Percentiles rank a stretch among this genome's conserved stretches.
These are phyloP conservation scores for Ranitomeya imitator DNA, from an alignment of 2,113 vertebrate species.

Conservation along the genomic window DNA sequence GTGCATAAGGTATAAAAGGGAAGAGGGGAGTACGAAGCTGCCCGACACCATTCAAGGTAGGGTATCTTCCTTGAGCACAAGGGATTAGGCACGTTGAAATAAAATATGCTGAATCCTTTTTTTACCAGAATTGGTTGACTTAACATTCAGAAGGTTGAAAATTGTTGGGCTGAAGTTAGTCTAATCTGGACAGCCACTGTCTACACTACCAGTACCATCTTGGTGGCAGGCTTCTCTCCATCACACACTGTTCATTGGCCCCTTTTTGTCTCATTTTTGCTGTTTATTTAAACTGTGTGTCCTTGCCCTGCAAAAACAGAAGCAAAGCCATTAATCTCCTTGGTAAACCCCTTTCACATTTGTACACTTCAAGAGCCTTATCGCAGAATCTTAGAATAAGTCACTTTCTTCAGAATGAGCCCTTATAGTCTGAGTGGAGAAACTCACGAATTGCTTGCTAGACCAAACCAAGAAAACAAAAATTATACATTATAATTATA, in stretches of 20 bases:
- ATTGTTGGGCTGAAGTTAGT: too few species aligned
- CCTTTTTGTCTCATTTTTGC: background rate
- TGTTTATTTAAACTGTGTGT: constrained; percentile 11
- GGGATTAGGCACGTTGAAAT: too few species aligned
- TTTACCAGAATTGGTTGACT: too few species aligned
- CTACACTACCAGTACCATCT: background rate
- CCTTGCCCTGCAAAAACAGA: constrained; percentile 4
- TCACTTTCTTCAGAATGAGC: background rate
- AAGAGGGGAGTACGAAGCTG: too few species aligned
- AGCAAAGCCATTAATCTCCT: constrained; percentile 37
- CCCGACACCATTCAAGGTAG: too few species aligned
- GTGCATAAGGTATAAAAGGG: too few species aligned
- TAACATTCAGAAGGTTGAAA: too few species aligned
- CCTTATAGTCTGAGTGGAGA: constrained; percentile 11
- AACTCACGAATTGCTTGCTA: background rate
- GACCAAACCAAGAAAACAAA: background rate
- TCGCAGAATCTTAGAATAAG: constrained; percentile 24
- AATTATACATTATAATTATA: background rate
- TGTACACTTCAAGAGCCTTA: constrained; percentile 24
- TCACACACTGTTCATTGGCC: background rate
- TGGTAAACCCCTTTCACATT: constrained; percentile 21
- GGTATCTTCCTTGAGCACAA: too few species aligned
- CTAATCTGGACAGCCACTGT: too few species aligned
- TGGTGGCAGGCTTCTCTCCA: background rate
- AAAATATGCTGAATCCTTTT: too few species aligned